Evolutionary conservation across 2,113 vertebrate genomes (phyloP).

Genomic region (Romanogobio albipinnatus): DNA sequence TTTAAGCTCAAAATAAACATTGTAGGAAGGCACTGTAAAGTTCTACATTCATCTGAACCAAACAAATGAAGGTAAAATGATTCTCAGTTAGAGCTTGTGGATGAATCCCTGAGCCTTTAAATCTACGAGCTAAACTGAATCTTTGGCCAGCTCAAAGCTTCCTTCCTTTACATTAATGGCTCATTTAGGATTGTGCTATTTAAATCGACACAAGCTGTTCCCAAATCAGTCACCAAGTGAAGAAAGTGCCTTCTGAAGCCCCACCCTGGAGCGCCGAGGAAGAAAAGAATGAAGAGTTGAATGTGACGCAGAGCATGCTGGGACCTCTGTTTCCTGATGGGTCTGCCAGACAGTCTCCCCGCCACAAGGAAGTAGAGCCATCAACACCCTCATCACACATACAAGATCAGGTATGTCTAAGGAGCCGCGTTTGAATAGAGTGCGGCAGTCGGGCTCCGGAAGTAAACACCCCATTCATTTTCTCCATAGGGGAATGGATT

Average conservation of each 20-base stretch:
- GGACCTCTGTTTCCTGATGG: conserved; percentile 51
- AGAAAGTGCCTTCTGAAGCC: conserved; percentile 31
- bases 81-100: not conserved
- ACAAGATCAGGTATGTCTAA: not conserved
- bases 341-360: conserved; percentile 42
- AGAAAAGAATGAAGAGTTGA: conserved; percentile 40
- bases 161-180: not conserved
- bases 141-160: not conserved
- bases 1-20: no score
- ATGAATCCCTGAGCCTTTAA: conserved; percentile 18
- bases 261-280: conserved; percentile 44
- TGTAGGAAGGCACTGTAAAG: not conserved
- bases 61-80: not conserved
- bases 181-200: not conserved
- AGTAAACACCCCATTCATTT: not conserved
- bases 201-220: not conserved
- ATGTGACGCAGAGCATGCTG: conserved; percentile 24
- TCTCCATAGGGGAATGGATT: not conserved
- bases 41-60: conserved; percentile 1
- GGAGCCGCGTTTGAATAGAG: not conserved
- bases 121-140: not conserved
- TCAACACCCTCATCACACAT: not conserved
- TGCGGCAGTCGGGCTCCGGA: not conserved
- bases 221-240: conserved; percentile 40
- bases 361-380: conserved; percentile 46